phyloP scores from a whole-genome alignment of 23 tunicate genomes.

The Trididemnum clinides region DNA sequence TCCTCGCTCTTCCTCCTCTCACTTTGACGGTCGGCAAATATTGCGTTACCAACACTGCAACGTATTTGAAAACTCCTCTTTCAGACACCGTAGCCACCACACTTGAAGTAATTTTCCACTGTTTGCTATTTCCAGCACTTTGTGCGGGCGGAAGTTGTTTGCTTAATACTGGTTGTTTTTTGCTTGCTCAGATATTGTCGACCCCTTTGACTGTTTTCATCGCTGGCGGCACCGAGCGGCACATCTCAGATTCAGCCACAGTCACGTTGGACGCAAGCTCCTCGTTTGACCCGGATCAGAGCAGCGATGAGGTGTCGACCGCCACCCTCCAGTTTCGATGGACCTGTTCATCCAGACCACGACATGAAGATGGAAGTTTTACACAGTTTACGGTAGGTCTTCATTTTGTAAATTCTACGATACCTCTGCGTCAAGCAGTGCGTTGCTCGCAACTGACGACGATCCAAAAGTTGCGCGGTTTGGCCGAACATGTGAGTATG shows the following conservation, averaged over 20 bases:
- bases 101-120: constrained; percentile 45
- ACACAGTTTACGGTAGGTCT: not conserved
- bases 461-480: too few species aligned
- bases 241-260: constrained; percentile 29
- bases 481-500: too few species aligned
- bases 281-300: constrained; percentile 72
- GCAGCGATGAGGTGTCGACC: constrained; percentile 9
- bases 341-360: constrained; percentile 28
- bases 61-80: constrained; percentile 50
- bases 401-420: not conserved
- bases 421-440: not conserved
- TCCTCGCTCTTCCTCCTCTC: constrained; percentile 43
- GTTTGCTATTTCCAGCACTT: too few species aligned
- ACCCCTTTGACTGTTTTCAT: constrained; percentile 72
- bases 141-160: not conserved
- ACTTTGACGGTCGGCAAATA: constrained; percentile 43
- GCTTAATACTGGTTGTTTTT: not conserved
- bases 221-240: constrained; percentile 59
- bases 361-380: not conserved
- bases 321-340: constrained; percentile 30
- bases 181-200: constrained; percentile 31
- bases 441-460: too few species aligned
- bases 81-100: constrained; percentile 6
- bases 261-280: constrained; percentile 67
- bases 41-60: constrained; percentile 45